Base-by-base conservation (phyloP, 2,888 invertebrate genomes). In the Orthonychiurus folsomi region DNA sequence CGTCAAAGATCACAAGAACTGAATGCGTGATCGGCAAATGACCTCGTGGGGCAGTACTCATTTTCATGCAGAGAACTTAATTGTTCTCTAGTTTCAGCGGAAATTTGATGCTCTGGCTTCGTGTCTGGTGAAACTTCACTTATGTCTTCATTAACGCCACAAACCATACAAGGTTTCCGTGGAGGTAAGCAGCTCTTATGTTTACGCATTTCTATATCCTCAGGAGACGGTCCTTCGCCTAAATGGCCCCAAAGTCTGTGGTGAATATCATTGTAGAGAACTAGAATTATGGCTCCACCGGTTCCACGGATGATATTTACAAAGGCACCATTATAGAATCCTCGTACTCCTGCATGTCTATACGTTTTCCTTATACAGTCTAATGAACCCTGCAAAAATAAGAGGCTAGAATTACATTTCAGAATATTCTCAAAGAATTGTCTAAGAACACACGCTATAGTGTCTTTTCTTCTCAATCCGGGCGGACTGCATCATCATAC, bases 251-350 rank as follows among this genome's bases (percentile, higher is more conserved):
- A 50, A 2, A 62, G 9, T 12, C 27, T 23, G 23, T 59, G 50
- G 2, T 65, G 58, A 26, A 67, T 57, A 18, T 62, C 50, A 27
- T 69, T 67, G 48, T 67, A 68, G 1, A 66, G 12, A 24, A 68
- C 60, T 1, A 69, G 59, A 59, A 63, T 64, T 0, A 69, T 24
- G 2, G 67, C 66, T 0, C 69, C 67, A 3, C 69, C 69, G n/a
- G 66, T 62, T 15, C 65, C 62, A 28, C 69, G 27, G 1, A 66
- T 12, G 3, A 66, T 21, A 52, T 69, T 69, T 1, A 61, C 52
- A 2, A 60, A 20, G 2, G 61, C 61, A 3, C 69, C 69, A 15
- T 59, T 56, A 28, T 63, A 68, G 37, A 68, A 69, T 3, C 69
- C 68, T 27, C n/a, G n/a, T 2, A 68, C 37, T 3, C 68, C 66